A percentile compares a stretch with the other conserved stretches of the same genome.
phyloP scores from a whole-genome alignment of 2,113 vertebrate species.

The Elaphurus davidianus region DNA sequence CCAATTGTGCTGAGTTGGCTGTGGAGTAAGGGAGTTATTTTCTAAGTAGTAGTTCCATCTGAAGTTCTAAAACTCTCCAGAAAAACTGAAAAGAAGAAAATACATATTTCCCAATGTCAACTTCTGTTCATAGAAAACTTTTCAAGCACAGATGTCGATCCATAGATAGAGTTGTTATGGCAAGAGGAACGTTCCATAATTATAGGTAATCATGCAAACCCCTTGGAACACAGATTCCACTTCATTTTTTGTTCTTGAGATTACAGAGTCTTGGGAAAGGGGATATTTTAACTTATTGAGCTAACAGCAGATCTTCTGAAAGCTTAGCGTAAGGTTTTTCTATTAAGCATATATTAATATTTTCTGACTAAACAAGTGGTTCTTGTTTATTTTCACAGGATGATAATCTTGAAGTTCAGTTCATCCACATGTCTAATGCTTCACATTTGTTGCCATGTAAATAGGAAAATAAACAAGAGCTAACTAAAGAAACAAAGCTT shows the following conservation, averaged over 20 bases:
- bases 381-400: conserved; percentile 68
- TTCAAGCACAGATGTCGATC: conserved; percentile 21
- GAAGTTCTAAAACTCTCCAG: not conserved
- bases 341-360: conserved; percentile 71
- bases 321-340: conserved; percentile 53
- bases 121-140: conserved; percentile 19
- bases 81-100: conserved; percentile 42
- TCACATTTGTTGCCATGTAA: conserved; percentile 56
- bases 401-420: conserved; percentile 49
- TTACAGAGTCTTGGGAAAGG: conserved; percentile 58
- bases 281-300: conserved; percentile 59
- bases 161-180: conserved; percentile 46
- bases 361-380: conserved; percentile 73
- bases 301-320: conserved; percentile 57
- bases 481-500: conserved; percentile 56
- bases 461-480: conserved; percentile 33
- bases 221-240: conserved; percentile 53
- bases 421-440: not conserved
- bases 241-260: conserved; percentile 65
- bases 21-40: conserved; percentile 10
- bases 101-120: conserved; percentile 36
- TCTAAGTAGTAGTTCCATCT: conserved; percentile 28
- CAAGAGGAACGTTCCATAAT: conserved; percentile 57
- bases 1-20: conserved; percentile 37
- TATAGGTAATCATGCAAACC: conserved; percentile 46